Percentiles rank a stretch among this genome's conserved stretches.
These are phyloP conservation scores for Eufriesea mexicana DNA, from an alignment of 1,140 invertebrate genomes.

Conservation along the genomic window DNA sequence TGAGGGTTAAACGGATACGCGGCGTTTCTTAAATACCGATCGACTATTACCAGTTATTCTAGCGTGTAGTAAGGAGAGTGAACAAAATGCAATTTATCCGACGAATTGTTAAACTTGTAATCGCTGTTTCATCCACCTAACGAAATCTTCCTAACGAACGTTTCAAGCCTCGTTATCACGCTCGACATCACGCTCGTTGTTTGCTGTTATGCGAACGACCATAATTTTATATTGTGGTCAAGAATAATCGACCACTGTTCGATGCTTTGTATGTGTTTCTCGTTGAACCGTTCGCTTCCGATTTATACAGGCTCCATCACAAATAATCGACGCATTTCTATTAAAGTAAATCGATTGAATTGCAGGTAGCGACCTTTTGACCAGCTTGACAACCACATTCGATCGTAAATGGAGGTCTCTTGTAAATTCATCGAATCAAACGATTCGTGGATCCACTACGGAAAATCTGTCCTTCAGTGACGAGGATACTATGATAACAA, in stretches of 20 bases:
- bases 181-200: conserved; percentile 14
- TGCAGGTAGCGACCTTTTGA: conserved; percentile 86
- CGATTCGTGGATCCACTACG: conserved; percentile 59
- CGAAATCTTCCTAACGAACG: conserved; percentile 4
- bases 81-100: background rate
- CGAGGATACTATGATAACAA: conserved; percentile 32
- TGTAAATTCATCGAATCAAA: conserved; percentile 78
- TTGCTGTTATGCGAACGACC: conserved; percentile 23
- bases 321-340: background rate
- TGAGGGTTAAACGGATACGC: background rate
- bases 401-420: conserved; percentile 88
- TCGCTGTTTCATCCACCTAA: background rate
- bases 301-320: background rate
- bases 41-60: background rate
- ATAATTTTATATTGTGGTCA: conserved; percentile 31
- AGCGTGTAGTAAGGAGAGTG: too few relatives aligned
- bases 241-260: conserved; percentile 31
- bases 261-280: conserved; percentile 63
- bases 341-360: conserved; percentile 42
- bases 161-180: background rate
- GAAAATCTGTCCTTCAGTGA: conserved; percentile 58
- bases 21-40: background rate
- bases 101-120: background rate
- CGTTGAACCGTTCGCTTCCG: conserved; percentile 40
- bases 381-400: conserved; percentile 88